Base-by-base conservation (phyloP, 2,888 invertebrate species). In the Temnothorax ravouxi region DNA sequence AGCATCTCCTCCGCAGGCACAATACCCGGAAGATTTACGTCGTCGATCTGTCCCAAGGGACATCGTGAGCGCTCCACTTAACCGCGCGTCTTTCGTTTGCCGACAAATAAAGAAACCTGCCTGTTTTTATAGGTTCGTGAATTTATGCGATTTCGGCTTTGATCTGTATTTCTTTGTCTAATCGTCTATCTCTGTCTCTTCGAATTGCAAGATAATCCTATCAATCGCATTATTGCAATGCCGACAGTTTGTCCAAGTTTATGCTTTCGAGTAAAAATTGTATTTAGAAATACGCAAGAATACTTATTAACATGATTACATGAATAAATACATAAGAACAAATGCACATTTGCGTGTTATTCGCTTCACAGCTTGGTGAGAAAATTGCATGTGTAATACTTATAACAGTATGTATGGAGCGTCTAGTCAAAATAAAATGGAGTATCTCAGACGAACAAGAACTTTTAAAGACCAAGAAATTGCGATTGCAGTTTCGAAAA, bases 1-100 rank as follows among this genome's bases (percentile, higher is more conserved):
- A 86, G 44, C 91, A 92, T 76, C 74, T 90, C 25, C 74, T 87
- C 44, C 83, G 84, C 15, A 88, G 59, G 56, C 91, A 89, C 69
- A 80, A 79, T 52, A 81, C 84, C 38, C 75, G 69, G 4, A 83
- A 72, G 50, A 66, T 87, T 64, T 84, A 84, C 9, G 84, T 89
- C 64, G 74, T 90, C 21, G 90, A 90, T 66, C 62, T 88, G 38
- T 47, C 29, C 8, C 56, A 64, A 47, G 62, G 6, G 21, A 62
- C 25, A 44, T 3, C 29, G 13, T 72, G 44, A 47, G 25, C 47
- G 15, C 2, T 50, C 18, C 6, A n/a, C 5, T 2, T 38, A 62
- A 3, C 13, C 21, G 15, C 15, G 29, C 6, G 15, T 50, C 1
- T 62, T 75, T 34, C 4, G 11, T 44, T 72, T 29, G 6, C 25